These are phyloP conservation scores for Dysmachus trigonus DNA, from an alignment of 2,888 invertebrate species.

Conservation along the genomic window DNA sequence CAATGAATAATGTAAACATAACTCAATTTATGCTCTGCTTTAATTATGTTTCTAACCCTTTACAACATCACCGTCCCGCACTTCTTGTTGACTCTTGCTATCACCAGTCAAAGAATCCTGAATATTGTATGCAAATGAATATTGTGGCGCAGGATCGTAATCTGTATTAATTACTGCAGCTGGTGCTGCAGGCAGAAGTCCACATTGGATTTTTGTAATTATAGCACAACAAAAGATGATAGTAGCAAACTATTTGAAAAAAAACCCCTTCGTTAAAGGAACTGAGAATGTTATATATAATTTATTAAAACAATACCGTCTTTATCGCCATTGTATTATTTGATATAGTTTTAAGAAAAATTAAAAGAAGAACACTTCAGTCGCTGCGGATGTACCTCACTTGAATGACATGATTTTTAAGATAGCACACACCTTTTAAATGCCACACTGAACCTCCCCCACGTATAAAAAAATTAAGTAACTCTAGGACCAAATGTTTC, in stretches of 20 bases:
- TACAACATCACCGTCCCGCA: slow-evolving; percentile 71
- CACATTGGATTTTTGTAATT: slow-evolving; percentile 52
- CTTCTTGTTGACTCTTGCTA: slow-evolving; percentile 67
- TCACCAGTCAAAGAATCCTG: slow-evolving; percentile 74
- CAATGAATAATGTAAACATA: not conserved
- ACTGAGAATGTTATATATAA: not conserved
- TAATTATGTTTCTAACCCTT: slow-evolving; percentile 58
- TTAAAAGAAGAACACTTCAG: not conserved
- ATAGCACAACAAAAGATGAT: slow-evolving; percentile 53
- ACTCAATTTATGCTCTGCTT: not conserved
- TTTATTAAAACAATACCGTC: not conserved
- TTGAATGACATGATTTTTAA: not conserved
- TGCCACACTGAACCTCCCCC: not conserved
- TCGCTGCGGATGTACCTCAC: not conserved
- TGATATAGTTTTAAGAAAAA: not conserved
- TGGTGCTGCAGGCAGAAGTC: slow-evolving; percentile 51
- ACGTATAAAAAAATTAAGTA: not conserved
- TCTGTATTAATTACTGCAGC: slow-evolving; percentile 55
- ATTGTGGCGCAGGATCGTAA: slow-evolving; percentile 67
- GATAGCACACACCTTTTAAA: slow-evolving; percentile 9
- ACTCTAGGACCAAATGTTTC: not conserved
- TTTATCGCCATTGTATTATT: not conserved
- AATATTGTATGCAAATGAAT: slow-evolving; percentile 75
- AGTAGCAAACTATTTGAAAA: slow-evolving; percentile 40
- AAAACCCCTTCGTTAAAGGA: not conserved